Conservation (phyloP, 1,140 invertebrate species). For the Heliconius melpomene region DNA sequence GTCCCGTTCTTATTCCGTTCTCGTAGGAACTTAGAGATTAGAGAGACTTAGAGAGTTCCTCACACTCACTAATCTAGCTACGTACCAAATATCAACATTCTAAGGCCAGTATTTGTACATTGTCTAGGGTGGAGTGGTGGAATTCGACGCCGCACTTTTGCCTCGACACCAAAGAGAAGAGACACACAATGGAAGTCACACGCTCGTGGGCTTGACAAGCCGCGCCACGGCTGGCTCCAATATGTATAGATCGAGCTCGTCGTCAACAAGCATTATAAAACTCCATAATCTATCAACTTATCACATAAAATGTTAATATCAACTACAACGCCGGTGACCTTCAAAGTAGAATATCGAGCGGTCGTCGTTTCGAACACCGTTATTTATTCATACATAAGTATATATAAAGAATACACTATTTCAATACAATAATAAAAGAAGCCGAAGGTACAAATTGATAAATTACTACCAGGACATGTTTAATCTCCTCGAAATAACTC, state of each 20-base stretch:
- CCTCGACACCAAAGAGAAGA: too few species aligned
- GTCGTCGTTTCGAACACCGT: neutral
- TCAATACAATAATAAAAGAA: neutral
- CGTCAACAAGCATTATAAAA: neutral
- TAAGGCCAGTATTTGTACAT: too few species aligned
- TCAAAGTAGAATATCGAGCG: neutral
- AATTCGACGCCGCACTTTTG: too few species aligned
- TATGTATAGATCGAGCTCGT: neutral
- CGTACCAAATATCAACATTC: too few species aligned
- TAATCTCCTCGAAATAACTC: constrained; percentile 64
- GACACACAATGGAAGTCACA: too few species aligned
- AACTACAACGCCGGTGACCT: neutral
- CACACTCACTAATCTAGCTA: too few species aligned
- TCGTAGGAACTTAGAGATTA: too few species aligned
- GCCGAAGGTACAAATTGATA: constrained; percentile 63
- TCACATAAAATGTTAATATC: neutral
- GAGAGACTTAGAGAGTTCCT: too few species aligned
- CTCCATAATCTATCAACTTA: neutral
- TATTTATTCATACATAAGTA: neutral
- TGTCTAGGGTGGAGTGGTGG: too few species aligned
- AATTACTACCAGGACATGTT: constrained; percentile 58
- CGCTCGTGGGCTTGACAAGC: too few species aligned
- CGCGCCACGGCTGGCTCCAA: too few species aligned
- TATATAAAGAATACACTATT: neutral
- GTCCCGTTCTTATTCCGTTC: too few species aligned